Evolutionary conservation across 1,140 invertebrate genomes (phyloP).

Genomic region (Apocrypta bakeri): DNA sequence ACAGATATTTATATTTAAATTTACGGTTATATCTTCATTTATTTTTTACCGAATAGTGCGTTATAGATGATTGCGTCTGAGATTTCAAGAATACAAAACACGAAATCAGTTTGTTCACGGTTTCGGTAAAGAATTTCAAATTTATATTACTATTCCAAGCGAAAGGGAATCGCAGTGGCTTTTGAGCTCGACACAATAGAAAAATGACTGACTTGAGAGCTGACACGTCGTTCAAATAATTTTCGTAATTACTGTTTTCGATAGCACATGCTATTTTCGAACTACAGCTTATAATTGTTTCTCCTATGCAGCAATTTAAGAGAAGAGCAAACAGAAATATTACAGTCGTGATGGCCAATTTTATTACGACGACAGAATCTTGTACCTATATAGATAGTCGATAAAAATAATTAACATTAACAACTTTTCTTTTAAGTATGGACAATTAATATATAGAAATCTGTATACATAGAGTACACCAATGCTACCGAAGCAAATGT

Average conservation of each 20-base stretch:
- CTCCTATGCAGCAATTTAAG: neutral
- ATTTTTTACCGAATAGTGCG: neutral
- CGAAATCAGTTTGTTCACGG: constrained; percentile 3
- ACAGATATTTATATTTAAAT: no score
- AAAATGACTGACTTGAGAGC: neutral
- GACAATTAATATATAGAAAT: neutral
- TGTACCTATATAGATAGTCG: neutral
- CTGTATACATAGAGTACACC: neutral
- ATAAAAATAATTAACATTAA: neutral
- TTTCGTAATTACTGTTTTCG: neutral
- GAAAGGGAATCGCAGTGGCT: neutral
- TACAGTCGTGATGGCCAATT: neutral
- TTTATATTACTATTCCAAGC: neutral
- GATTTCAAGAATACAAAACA: neutral
- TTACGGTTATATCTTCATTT: neutral
- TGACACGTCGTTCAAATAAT: neutral
- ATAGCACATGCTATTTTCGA: neutral
- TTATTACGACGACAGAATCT: neutral
- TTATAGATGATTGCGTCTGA: neutral
- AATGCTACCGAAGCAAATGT: neutral
- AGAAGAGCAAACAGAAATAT: neutral
- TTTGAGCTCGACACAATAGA: neutral
- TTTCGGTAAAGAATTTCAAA: neutral
- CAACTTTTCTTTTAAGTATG: neutral
- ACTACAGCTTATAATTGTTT: neutral